Evolutionary conservation across 2,888 invertebrate genomes (phyloP), one percentile per base, ranked within the genome.

Genomic region (Venustoraphidia nigricollis): DNA sequence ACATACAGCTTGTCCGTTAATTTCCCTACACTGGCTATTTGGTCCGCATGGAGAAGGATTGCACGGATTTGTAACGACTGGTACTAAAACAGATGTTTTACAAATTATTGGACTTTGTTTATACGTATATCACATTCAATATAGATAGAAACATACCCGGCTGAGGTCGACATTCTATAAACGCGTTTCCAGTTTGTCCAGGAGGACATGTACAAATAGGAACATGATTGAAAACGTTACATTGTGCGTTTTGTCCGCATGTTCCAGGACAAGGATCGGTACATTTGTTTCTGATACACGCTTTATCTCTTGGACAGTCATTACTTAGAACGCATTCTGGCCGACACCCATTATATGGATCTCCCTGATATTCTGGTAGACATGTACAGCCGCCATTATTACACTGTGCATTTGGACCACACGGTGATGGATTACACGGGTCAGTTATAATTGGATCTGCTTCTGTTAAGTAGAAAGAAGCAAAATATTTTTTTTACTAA

Each of bases 321-420:
- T 64, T 64, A 55, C 79, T 81, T 2, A 79, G 62, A 10, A 80
- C 67, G 63, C 85, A 84, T 68, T 84, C 84, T 9, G 83, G 83
- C 58, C 80, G 72, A 57, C 84, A 84, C 50, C 76, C 75, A 60
- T 72, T 72, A 60, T 80, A 76, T 35, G 85, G 83, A 65, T 87
- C 85, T 38, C 89, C 89, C 56, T 79, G 81, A 61, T 85, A 85
- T 63, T 82, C 83, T 8, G 81, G 75, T 51, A 84, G 60, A 62
- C 89, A 90, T 39, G 79, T 73, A 61, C 89, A 90, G 43, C 83
- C 77, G 27, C 86, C 84, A 64, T 84, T 81, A 58, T 78, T 79
- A 60, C 90, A 90, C 56, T 81, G 68, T 17, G 89, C 81, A 65
- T 89, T 88, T 9, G 84, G 75, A n/a, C 90, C 90, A 61, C 89